Evolutionary conservation across 2,888 invertebrate species (phyloP).

Genomic region (Lissocephala sabroskyi): DNA sequence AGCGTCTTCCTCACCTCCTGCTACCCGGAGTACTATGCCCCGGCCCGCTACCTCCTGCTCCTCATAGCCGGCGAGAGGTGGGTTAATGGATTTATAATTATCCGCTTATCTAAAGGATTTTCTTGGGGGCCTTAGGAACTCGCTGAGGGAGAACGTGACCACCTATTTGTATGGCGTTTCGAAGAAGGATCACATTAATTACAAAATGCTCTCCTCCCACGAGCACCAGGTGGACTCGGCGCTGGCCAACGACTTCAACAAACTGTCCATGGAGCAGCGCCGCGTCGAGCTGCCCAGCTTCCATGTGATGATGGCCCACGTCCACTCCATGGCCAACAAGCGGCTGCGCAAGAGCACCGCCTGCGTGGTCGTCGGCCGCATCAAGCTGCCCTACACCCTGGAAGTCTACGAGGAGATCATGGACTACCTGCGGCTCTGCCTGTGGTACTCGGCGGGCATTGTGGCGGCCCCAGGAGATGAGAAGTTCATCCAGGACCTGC

Average conservation of each 20-base stretch:
- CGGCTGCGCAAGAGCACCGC: slow-evolving; percentile 76
- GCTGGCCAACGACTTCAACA: slow-evolving; percentile 64
- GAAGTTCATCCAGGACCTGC: slow-evolving; percentile 77
- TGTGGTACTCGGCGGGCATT: slow-evolving; percentile 78
- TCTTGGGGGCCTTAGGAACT: slow-evolving; percentile 48
- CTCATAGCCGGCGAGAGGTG: slow-evolving; percentile 89
- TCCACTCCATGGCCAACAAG: slow-evolving; percentile 79
- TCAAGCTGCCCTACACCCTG: slow-evolving; percentile 81
- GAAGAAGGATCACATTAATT: slow-evolving; percentile 75
- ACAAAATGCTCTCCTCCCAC: slow-evolving; percentile 68
- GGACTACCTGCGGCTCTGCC: slow-evolving; percentile 84
- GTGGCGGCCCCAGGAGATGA: slow-evolving; percentile 77
- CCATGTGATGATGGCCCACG: slow-evolving; percentile 80
- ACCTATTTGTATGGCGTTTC: slow-evolving; percentile 79
- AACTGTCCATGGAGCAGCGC: slow-evolving; percentile 65
- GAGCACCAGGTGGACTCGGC: slow-evolving; percentile 70
- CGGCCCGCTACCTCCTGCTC: slow-evolving; percentile 86
- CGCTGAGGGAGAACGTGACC: slow-evolving; percentile 68
- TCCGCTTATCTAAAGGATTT: neutral
- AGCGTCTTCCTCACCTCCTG: slow-evolving; percentile 86
- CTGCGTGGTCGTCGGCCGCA: slow-evolving; percentile 78
- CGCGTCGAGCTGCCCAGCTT: slow-evolving; percentile 80
- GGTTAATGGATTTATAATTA: slow-evolving; percentile 44
- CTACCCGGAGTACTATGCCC: slow-evolving; percentile 86
- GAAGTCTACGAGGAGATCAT: slow-evolving; percentile 81